phyloP scores from a whole-genome alignment of 2,888 invertebrate genomes.

The Temnothorax unifasciatus region DNA sequence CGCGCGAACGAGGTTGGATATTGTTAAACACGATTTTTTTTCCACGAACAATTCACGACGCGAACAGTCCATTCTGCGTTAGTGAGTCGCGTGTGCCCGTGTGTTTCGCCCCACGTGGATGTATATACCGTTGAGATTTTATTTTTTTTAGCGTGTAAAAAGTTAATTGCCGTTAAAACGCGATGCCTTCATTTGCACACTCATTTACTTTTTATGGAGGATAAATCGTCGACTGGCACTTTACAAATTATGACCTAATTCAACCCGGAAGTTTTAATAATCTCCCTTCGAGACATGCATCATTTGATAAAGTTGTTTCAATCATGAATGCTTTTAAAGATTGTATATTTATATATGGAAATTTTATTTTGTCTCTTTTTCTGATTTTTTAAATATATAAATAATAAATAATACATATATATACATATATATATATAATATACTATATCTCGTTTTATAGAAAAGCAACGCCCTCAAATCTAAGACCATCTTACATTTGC shows the following conservation, averaged over 20 bases:
- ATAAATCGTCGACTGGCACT: not conserved
- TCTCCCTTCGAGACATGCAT: not conserved
- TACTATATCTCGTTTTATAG: slow-evolving; percentile 12
- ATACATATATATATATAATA: not conserved
- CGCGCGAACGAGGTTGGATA: slow-evolving; percentile 7
- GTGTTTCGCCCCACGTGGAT: not conserved
- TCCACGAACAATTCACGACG: slow-evolving; percentile 22
- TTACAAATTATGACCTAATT: not conserved
- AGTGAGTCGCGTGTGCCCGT: not conserved
- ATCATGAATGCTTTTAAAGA: not conserved
- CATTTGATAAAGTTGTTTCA: not conserved
- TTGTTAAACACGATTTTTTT: slow-evolving; percentile 34
- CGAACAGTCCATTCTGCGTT: slow-evolving; percentile 19
- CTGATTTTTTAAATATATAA: not conserved
- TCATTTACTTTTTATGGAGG: not conserved
- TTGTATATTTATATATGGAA: not conserved
- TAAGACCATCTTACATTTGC: slow-evolving; percentile 13
- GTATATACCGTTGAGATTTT: not conserved
- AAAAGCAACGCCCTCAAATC: slow-evolving; percentile 25
- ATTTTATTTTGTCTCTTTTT: not conserved
- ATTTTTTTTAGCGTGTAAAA: slow-evolving; percentile 23
- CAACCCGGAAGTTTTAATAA: not conserved
- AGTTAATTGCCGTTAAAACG: slow-evolving; percentile 22
- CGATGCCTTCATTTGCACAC: not conserved
- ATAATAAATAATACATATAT: not conserved